Evolutionary conservation across 2,888 invertebrate species (phyloP).

Genomic region (Diadromus collaris): DNA sequence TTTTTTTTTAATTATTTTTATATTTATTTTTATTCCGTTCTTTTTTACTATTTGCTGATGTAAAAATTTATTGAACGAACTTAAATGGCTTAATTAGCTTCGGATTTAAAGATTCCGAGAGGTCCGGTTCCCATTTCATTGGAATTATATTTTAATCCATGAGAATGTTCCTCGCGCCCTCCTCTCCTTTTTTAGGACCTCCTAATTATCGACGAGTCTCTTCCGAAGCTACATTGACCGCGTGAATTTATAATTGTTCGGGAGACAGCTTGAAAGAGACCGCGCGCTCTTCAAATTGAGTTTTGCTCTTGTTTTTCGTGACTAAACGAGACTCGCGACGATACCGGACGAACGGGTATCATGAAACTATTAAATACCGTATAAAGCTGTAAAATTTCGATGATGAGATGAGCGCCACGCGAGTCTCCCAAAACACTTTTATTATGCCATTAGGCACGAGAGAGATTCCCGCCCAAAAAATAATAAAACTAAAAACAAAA

Average conservation of each 20-base stretch:
- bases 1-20: neutral
- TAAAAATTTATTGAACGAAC: neutral
- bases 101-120: neutral
- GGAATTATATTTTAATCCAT: constrained; percentile 48
- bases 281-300: constrained; percentile 42
- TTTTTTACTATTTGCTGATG: neutral
- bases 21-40: neutral
- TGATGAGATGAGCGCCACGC: constrained; percentile 53
- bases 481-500: constrained; percentile 47
- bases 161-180: constrained; percentile 40
- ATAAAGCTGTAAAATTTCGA: constrained; percentile 52
- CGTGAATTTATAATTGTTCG: constrained; percentile 60
- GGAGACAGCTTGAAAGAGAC: constrained; percentile 55
- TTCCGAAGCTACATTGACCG: constrained; percentile 49
- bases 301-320: constrained; percentile 56
- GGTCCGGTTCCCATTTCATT: constrained; percentile 41
- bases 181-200: constrained; percentile 5
- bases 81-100: constrained; percentile 21
- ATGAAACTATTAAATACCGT: constrained; percentile 57
- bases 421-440: constrained; percentile 50
- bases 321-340: constrained; percentile 43
- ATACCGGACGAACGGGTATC: constrained; percentile 29
- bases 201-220: constrained; percentile 51
- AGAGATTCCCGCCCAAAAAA: neutral
- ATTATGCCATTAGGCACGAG: constrained; percentile 52